phyloP scores from a whole-genome alignment of 2,888 invertebrate genomes.

The Adelognathus sp. region DNA sequence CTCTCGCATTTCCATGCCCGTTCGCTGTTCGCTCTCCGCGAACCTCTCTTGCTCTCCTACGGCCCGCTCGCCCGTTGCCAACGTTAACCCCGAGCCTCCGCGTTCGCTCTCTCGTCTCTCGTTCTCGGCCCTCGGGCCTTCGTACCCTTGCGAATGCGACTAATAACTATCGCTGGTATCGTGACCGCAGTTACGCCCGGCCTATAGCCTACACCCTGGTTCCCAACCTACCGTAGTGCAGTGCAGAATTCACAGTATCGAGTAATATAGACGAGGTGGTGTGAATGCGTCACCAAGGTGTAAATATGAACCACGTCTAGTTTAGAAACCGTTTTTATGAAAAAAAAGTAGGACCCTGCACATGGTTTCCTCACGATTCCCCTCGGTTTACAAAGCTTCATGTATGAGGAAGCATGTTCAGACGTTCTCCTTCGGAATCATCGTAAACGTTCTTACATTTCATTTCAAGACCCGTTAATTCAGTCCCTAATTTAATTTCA shows the following conservation, averaged over 20 bases:
- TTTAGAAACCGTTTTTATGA: too few species aligned
- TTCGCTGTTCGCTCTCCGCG: conserved; percentile 34
- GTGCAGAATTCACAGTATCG: not conserved
- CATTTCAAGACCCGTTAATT: too few species aligned
- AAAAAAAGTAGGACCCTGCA: too few species aligned
- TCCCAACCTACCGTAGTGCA: conserved; percentile 2
- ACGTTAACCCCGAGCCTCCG: conserved; percentile 49
- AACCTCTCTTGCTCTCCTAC: conserved; percentile 39
- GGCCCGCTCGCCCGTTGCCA: conserved; percentile 37
- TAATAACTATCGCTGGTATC: conserved; percentile 70
- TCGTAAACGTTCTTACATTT: too few species aligned
- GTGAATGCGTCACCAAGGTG: not conserved
- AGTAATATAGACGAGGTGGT: not conserved
- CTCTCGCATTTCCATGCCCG: conserved; percentile 39
- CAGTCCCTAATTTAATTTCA: too few species aligned
- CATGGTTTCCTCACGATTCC: too few species aligned
- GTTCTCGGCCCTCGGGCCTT: conserved; percentile 55
- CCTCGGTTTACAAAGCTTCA: too few species aligned
- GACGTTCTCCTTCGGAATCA: too few species aligned
- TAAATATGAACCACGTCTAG: not conserved
- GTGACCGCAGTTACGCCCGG: conserved; percentile 56
- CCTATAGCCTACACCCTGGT: conserved; percentile 37
- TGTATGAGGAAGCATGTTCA: too few species aligned
- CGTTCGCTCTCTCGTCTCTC: conserved; percentile 35
- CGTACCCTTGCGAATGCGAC: conserved; percentile 67